These are phyloP conservation scores for Drosophila burlai DNA, from an alignment of 1,140 invertebrate genomes.

Conservation along the genomic window DNA sequence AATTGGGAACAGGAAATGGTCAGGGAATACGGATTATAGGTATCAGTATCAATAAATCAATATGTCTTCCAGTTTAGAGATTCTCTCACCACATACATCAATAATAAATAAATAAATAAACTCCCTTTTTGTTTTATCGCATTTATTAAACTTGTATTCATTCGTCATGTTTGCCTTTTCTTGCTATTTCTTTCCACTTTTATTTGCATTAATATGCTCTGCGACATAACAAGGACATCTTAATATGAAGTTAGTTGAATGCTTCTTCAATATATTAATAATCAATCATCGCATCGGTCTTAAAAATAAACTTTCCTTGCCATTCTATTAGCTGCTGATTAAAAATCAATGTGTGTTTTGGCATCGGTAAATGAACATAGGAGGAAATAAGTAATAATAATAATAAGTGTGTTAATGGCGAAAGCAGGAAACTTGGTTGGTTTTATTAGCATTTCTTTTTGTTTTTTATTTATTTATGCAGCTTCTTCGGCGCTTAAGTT, in stretches of 20 bases:
- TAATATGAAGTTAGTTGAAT: slow-evolving; percentile 52
- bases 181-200: slow-evolving; percentile 43
- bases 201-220: slow-evolving; percentile 42
- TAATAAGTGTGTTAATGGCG: slow-evolving; percentile 30
- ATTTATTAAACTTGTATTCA: slow-evolving; percentile 82
- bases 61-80: not conserved
- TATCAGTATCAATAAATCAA: no score
- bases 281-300: slow-evolving; percentile 48
- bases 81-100: no score
- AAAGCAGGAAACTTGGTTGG: slow-evolving; percentile 34
- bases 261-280: slow-evolving; percentile 42
- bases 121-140: slow-evolving; percentile 54
- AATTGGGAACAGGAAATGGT: no score
- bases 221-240: slow-evolving; percentile 57
- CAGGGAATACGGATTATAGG: no score
- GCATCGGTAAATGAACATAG: slow-evolving; percentile 56
- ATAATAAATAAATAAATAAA: slow-evolving; percentile 3
- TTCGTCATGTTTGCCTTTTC: slow-evolving; percentile 74
- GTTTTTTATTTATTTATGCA: slow-evolving; percentile 29
- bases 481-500: slow-evolving; percentile 44
- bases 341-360: slow-evolving; percentile 58
- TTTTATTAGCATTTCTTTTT: slow-evolving; percentile 20
- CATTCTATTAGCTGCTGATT: slow-evolving; percentile 54
- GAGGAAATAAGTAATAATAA: slow-evolving; percentile 39
- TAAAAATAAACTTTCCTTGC: slow-evolving; percentile 55